Evolutionary conservation across 2,888 invertebrate species (phyloP).

Genomic region (Cheilosia grossa): DNA sequence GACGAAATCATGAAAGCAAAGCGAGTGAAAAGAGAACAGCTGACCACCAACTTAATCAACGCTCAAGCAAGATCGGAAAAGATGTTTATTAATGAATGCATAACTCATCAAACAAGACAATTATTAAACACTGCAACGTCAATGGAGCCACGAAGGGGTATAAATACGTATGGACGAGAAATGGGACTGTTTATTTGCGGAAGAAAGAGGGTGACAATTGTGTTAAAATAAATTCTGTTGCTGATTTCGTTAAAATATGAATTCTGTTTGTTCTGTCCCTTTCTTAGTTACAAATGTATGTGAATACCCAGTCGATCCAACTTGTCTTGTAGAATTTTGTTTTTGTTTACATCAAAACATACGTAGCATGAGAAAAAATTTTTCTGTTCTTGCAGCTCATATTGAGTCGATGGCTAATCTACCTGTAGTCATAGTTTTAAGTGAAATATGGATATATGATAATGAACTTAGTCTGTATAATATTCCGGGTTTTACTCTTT

Average conservation of each 20-base stretch:
- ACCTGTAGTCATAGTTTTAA: constrained; percentile 24
- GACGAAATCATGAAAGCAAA: constrained; percentile 4
- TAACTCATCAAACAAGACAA: constrained; percentile 8
- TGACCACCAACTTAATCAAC: constrained; percentile 16
- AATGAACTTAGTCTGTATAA: constrained; percentile 11
- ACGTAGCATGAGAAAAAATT: constrained; percentile 1
- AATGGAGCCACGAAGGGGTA: constrained; percentile 5
- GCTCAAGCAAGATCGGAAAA: constrained; percentile 16
- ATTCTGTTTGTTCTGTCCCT: constrained; percentile 14
- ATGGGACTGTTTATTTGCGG: background rate
- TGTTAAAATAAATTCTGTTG: constrained; percentile 29
- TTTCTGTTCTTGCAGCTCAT: constrained; percentile 4
- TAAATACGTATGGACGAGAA: constrained; percentile 7
- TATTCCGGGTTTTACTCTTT: constrained; percentile 10
- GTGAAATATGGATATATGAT: constrained; percentile 26
- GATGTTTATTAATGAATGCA: constrained; percentile 21
- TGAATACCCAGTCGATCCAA: constrained; percentile 3
- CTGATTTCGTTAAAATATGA: constrained; percentile 39
- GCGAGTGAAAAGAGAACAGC: constrained; percentile 7
- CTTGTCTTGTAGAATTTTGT: constrained; percentile 1
- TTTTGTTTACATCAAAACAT: background rate
- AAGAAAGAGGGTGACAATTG: constrained; percentile 17
- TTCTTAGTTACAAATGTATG: constrained; percentile 3
- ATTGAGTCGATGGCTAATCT: constrained; percentile 17
- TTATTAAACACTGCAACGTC: constrained; percentile 1